A percentile compares a stretch with the other conserved stretches of the same genome.
These are phyloP conservation scores for Ophioderma brevispina DNA, from an alignment of 35 echinoderm and acorn worm genomes.

Conservation along the genomic window DNA sequence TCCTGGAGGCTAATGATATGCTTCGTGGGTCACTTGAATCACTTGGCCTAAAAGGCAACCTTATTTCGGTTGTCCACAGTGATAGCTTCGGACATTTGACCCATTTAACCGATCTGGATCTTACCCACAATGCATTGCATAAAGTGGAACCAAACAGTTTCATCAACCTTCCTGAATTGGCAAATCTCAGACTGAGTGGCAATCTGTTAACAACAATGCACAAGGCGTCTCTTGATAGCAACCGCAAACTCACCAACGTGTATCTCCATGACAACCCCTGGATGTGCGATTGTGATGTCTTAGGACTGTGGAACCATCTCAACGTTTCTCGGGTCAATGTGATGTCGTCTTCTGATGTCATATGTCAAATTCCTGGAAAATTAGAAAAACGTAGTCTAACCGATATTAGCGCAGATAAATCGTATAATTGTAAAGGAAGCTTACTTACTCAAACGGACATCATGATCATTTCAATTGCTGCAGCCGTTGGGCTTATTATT, in stretches of 20 bases:
- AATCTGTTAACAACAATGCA: background rate
- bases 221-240: background rate
- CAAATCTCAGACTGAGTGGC: background rate
- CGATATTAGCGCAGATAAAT: background rate
- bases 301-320: background rate
- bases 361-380: background rate
- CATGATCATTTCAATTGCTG: background rate
- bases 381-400: background rate
- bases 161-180: background rate
- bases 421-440: background rate
- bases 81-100: background rate
- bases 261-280: background rate
- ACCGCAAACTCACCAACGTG: background rate
- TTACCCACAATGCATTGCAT: background rate
- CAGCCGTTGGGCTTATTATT: background rate
- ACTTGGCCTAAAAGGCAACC: background rate
- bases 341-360: background rate
- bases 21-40: background rate
- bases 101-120: constrained; percentile 1
- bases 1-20: background rate
- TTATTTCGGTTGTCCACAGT: background rate
- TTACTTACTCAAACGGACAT: background rate
- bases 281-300: background rate
- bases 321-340: background rate
- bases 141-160: background rate